Evolutionary conservation across 2,797 vertebrate species (phyloP).

Genomic region (Neosilurus mollespiculum): DNA sequence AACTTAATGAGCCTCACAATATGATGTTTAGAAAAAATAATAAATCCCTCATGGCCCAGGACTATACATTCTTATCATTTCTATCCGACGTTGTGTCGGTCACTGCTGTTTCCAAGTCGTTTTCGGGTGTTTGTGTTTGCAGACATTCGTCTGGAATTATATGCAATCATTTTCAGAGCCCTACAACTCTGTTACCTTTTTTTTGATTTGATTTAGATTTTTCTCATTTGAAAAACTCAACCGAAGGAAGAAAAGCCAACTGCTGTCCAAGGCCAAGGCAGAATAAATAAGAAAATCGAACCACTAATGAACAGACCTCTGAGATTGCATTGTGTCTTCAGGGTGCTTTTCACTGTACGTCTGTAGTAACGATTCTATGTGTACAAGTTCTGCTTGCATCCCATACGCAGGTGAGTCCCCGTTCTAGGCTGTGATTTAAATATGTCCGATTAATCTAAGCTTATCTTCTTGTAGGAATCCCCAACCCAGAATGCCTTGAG

Average conservation of each 20-base stretch:
- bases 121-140: slow-evolving; percentile 45
- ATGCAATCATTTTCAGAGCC: slow-evolving; percentile 59
- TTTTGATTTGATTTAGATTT: background rate
- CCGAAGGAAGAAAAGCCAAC: slow-evolving; percentile 56
- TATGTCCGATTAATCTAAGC: slow-evolving; percentile 9
- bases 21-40: slow-evolving; percentile 18
- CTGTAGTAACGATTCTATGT: slow-evolving; percentile 44
- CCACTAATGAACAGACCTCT: slow-evolving; percentile 48
- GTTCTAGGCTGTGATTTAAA: slow-evolving; percentile 22
- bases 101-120: slow-evolving; percentile 46
- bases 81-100: slow-evolving; percentile 47
- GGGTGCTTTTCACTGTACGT: slow-evolving; percentile 53
- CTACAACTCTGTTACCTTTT: slow-evolving; percentile 47
- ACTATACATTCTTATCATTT: slow-evolving; percentile 52
- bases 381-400: slow-evolving; percentile 17
- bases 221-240: slow-evolving; percentile 35
- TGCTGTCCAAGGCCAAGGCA: slow-evolving; percentile 51
- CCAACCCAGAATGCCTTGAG: slow-evolving; percentile 16
- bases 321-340: slow-evolving; percentile 44
- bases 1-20: slow-evolving; percentile 62
- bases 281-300: slow-evolving; percentile 41
- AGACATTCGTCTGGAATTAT: slow-evolving; percentile 56
- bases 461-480: slow-evolving; percentile 8
- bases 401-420: background rate
- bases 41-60: slow-evolving; percentile 36